Conservation (phyloP, 2,888 invertebrate genomes). For the Brachyopa scutellaris region DNA sequence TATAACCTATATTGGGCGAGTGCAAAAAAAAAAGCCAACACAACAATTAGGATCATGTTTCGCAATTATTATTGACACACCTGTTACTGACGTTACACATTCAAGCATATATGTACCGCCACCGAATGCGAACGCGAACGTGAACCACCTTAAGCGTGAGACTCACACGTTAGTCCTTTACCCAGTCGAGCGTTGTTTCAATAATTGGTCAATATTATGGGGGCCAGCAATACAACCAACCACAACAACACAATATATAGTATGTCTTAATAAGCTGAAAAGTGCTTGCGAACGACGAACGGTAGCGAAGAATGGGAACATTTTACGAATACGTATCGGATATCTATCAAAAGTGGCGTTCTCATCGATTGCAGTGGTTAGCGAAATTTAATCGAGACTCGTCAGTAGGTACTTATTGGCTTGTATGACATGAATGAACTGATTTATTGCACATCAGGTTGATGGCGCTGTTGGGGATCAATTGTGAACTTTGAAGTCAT, state of each 20-base stretch:
- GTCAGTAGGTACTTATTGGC: slow-evolving; percentile 12
- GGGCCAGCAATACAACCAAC: slow-evolving; percentile 15
- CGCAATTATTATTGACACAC: slow-evolving; percentile 71
- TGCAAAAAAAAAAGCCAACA: slow-evolving; percentile 18
- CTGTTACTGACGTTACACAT: slow-evolving; percentile 49
- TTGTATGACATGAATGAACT: slow-evolving; percentile 41
- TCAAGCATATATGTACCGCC: too few relatives aligned
- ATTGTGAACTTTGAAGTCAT: slow-evolving; percentile 24
- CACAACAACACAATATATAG: neutral
- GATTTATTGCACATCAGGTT: slow-evolving; percentile 29
- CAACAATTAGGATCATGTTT: slow-evolving; percentile 67
- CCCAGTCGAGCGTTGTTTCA: slow-evolving; percentile 8
- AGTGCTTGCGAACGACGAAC: neutral
- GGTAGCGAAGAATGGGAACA: slow-evolving; percentile 12
- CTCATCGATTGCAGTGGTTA: slow-evolving; percentile 37
- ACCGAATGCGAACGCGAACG: too few relatives aligned
- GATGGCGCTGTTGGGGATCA: neutral
- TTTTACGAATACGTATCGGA: slow-evolving; percentile 8
- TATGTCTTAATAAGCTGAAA: slow-evolving; percentile 57
- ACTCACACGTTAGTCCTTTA: slow-evolving; percentile 7
- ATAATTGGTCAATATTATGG: slow-evolving; percentile 53
- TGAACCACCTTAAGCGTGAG: slow-evolving; percentile 8
- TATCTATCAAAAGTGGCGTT: slow-evolving; percentile 38
- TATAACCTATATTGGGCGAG: slow-evolving; percentile 46
- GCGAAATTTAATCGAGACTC: slow-evolving; percentile 57